Evolutionary conservation across 2,888 invertebrate species (phyloP).

Genomic region (Theristus sp.): DNA sequence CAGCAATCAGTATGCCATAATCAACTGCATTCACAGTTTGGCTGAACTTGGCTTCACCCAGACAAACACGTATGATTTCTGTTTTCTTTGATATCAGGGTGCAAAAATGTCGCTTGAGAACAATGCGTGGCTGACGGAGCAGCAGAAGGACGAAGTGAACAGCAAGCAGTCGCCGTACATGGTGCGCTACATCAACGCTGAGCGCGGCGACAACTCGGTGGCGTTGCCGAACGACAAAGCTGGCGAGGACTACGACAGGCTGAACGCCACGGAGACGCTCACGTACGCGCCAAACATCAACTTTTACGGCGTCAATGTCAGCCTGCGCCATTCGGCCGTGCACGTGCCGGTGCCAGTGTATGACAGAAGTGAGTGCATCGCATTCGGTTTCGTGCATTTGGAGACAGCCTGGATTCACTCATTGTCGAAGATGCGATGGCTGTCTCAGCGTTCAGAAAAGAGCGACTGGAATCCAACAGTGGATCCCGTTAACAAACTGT

Average conservation of each 20-base stretch:
- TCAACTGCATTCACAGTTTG: too few species aligned
- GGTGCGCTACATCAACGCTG: background rate
- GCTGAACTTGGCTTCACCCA: too few species aligned
- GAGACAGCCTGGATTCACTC: too few species aligned
- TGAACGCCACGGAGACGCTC: background rate
- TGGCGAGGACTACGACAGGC: background rate
- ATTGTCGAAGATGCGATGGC: too few species aligned
- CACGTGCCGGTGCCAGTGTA: constrained; percentile 39
- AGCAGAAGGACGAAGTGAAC: background rate
- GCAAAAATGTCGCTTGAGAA: background rate
- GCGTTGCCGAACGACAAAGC: background rate
- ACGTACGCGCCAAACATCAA: background rate
- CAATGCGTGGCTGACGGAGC: background rate
- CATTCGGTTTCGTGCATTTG: too few species aligned
- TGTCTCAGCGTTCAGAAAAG: too few species aligned
- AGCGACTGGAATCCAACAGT: too few species aligned
- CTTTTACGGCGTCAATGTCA: constrained; percentile 8
- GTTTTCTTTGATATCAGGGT: background rate
- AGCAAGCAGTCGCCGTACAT: background rate
- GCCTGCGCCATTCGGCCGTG: constrained; percentile 26
- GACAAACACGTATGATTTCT: too few species aligned
- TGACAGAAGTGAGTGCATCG: constrained; percentile 29
- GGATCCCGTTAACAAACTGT: too few species aligned
- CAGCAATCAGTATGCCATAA: too few species aligned
- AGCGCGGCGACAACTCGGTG: background rate